A percentile compares a stretch with the other conserved stretches of the same genome.
Evolutionary conservation across 2,888 invertebrate species (phyloP).

Genomic region (Timandra comae): DNA sequence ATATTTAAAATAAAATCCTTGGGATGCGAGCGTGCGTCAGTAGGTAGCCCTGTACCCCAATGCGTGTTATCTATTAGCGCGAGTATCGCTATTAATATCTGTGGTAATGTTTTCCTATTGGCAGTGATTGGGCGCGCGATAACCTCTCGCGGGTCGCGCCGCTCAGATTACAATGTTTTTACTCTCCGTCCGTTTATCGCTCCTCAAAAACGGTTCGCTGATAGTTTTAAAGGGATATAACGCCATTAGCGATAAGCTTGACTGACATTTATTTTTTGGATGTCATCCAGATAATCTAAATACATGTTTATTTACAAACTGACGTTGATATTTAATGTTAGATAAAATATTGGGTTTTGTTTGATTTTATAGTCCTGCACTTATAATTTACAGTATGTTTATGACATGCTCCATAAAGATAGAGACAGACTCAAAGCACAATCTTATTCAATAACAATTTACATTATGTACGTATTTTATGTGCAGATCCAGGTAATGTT

Average conservation of each 20-base stretch:
- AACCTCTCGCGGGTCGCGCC: conserved; percentile 33
- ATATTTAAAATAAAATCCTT: too few relatives aligned
- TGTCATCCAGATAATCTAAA: conserved; percentile 19
- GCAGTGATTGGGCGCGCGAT: conserved; percentile 24
- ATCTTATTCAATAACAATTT: too few relatives aligned
- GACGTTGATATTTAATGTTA: conserved; percentile 13
- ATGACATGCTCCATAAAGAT: too few relatives aligned
- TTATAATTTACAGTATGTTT: too few relatives aligned
- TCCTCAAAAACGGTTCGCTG: conserved; percentile 28
- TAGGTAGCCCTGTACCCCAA: too few relatives aligned
- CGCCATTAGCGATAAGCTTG: conserved; percentile 32
- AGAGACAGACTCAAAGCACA: too few relatives aligned
- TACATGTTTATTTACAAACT: conserved; percentile 23
- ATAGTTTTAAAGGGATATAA: conserved; percentile 38
- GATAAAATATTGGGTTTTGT: conserved; percentile 5
- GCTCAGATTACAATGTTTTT: conserved; percentile 44
- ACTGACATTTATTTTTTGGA: conserved; percentile 30
- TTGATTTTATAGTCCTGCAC: too few relatives aligned
- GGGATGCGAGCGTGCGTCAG: too few relatives aligned
- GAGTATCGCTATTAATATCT: conserved; percentile 9
- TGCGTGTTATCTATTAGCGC: too few relatives aligned
- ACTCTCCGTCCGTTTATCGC: conserved; percentile 29
- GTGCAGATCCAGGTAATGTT: too few relatives aligned
- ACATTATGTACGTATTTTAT: too few relatives aligned
- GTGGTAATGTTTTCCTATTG: conserved; percentile 16